phyloP scores from a whole-genome alignment of 2,888 invertebrate species.

The Balanococcus diminutus region DNA sequence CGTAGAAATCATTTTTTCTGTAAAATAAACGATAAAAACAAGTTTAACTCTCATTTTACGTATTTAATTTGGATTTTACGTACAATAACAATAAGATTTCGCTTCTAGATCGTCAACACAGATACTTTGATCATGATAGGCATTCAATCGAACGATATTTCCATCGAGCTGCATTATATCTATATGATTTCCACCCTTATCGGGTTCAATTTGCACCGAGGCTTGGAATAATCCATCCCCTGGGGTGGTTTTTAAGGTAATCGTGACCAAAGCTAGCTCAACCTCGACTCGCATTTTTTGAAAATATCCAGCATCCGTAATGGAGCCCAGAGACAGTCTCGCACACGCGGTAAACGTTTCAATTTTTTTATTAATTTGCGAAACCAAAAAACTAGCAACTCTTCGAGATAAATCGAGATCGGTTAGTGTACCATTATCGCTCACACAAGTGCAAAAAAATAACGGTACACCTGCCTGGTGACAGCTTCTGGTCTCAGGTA shows the following conservation, averaged over 20 bases:
- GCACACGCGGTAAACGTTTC: background rate
- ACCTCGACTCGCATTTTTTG: background rate
- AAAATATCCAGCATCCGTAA: too few relatives aligned
- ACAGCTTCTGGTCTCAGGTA: background rate
- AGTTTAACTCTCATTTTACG: too few relatives aligned
- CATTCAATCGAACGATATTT: conserved; percentile 76
- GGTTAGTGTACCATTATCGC: background rate
- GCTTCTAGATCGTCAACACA: conserved; percentile 74
- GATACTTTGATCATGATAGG: conserved; percentile 79
- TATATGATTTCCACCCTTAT: conserved; percentile 59
- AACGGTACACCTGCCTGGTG: background rate
- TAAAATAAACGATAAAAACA: too few relatives aligned
- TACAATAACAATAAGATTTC: conserved; percentile 79
- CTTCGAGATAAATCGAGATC: background rate
- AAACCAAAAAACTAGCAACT: background rate
- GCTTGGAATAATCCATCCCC: background rate
- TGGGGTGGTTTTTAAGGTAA: background rate
- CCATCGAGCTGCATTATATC: conserved; percentile 63
- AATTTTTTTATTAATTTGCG: background rate
- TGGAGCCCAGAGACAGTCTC: too few relatives aligned
- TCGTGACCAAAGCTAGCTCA: background rate
- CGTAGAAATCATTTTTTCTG: too few relatives aligned
- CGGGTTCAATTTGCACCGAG: conserved; percentile 62
- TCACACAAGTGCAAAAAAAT: background rate
- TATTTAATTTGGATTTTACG: too few relatives aligned